These are phyloP conservation scores for Eupelmus urozonus DNA, from an alignment of 2,888 invertebrate species.

Conservation along the genomic window DNA sequence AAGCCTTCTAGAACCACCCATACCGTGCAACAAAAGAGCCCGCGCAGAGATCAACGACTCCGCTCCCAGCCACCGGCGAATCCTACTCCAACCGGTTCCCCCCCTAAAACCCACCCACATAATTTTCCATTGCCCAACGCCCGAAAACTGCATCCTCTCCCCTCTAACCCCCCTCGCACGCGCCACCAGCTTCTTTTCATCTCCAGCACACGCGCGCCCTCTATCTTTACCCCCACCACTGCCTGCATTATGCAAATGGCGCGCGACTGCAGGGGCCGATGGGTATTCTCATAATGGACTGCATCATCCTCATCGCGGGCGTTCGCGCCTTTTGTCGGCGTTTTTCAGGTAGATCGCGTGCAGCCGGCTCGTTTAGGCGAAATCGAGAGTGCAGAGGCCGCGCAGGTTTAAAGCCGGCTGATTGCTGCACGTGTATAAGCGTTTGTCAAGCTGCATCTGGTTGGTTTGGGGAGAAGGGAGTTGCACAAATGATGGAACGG, in stretches of 20 bases:
- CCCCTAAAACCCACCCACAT: slow-evolving; percentile 1
- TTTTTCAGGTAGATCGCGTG: background rate
- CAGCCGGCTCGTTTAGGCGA: too few species aligned
- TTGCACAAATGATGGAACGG: too few species aligned
- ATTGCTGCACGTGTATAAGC: too few species aligned
- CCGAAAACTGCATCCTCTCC: slow-evolving; percentile 15
- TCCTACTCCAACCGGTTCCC: slow-evolving; percentile 42
- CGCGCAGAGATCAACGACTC: slow-evolving; percentile 40
- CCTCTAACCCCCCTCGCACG: background rate
- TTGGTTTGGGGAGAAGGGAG: too few species aligned
- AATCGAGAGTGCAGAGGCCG: too few species aligned
- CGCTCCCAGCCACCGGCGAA: background rate
- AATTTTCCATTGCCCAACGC: slow-evolving; percentile 25
- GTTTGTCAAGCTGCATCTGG: too few species aligned
- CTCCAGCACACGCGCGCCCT: background rate
- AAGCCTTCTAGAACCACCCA: too few species aligned
- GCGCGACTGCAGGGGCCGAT: background rate
- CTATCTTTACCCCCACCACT: background rate
- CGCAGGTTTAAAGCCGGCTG: too few species aligned
- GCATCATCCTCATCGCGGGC: too few species aligned
- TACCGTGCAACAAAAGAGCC: background rate
- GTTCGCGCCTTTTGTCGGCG: background rate
- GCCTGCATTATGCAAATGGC: slow-evolving; percentile 25
- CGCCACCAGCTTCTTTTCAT: background rate
- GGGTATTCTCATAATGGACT: too few species aligned